Evolutionary conservation across 2,797 vertebrate genomes (phyloP).

Genomic region (Mormyrops boulengeri): DNA sequence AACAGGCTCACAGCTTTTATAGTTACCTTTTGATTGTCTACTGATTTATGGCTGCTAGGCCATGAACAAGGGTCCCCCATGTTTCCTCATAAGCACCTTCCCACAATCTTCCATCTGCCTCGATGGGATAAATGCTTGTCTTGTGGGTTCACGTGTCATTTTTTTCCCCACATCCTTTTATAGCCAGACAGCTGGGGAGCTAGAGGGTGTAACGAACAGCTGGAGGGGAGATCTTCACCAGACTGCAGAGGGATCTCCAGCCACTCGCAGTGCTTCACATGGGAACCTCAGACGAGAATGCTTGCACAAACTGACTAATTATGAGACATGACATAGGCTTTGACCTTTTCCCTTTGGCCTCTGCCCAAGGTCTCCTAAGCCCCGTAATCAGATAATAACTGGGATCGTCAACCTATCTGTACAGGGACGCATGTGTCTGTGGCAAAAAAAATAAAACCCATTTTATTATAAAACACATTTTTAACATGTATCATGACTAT

Average conservation of each 20-base stretch:
- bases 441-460: background rate
- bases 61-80: background rate
- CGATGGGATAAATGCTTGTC: background rate
- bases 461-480: background rate
- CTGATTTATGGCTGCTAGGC: background rate
- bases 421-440: background rate
- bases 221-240: constrained; percentile 29
- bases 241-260: constrained; percentile 6
- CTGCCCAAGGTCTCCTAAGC: background rate
- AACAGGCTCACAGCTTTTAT: background rate
- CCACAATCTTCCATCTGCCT: constrained; percentile 6
- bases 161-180: constrained; percentile 28
- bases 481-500: background rate
- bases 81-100: constrained; percentile 24
- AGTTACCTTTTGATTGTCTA: constrained; percentile 26
- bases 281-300: background rate
- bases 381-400: background rate
- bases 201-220: constrained; percentile 30
- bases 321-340: background rate
- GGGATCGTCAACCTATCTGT: background rate
- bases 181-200: constrained; percentile 39
- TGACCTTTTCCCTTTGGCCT: background rate
- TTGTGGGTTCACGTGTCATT: constrained; percentile 32
- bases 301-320: background rate
- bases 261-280: background rate